These are phyloP conservation scores for Oxytorus armatus DNA, from an alignment of 2,888 invertebrate species.

Conservation along the genomic window DNA sequence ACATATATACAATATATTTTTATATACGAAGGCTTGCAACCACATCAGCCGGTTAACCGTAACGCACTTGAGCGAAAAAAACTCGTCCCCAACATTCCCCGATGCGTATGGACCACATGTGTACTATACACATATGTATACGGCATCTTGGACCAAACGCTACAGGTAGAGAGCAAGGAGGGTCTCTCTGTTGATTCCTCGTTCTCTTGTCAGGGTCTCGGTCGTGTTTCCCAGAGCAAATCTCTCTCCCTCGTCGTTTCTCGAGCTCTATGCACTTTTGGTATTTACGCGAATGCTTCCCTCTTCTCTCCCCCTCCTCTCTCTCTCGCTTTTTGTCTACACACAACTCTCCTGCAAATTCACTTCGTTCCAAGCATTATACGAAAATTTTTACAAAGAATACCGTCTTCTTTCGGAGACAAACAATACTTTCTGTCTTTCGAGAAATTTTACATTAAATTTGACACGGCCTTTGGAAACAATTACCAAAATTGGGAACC, in stretches of 20 bases:
- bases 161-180: slow-evolving; percentile 22
- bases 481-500: slow-evolving; percentile 30
- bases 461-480: background rate
- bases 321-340: slow-evolving; percentile 8
- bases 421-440: background rate
- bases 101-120: slow-evolving; percentile 57
- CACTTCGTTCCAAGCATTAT: background rate
- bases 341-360: background rate
- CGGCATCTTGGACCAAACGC: slow-evolving; percentile 42
- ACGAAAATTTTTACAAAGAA: background rate
- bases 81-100: slow-evolving; percentile 68
- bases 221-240: slow-evolving; percentile 49
- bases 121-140: slow-evolving; percentile 3
- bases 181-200: slow-evolving; percentile 29
- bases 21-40: slow-evolving; percentile 37
- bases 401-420: background rate
- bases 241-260: slow-evolving; percentile 33
- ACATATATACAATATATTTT: slow-evolving; percentile 17
- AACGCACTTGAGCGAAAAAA: slow-evolving; percentile 68
- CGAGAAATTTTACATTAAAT: background rate
- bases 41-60: slow-evolving; percentile 68
- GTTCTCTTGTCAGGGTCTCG: slow-evolving; percentile 55
- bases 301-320: background rate
- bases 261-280: slow-evolving; percentile 1
- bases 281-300: background rate